phyloP scores from a whole-genome alignment of 1,140 invertebrate genomes.

The Meloidogyne floridensis region DNA sequence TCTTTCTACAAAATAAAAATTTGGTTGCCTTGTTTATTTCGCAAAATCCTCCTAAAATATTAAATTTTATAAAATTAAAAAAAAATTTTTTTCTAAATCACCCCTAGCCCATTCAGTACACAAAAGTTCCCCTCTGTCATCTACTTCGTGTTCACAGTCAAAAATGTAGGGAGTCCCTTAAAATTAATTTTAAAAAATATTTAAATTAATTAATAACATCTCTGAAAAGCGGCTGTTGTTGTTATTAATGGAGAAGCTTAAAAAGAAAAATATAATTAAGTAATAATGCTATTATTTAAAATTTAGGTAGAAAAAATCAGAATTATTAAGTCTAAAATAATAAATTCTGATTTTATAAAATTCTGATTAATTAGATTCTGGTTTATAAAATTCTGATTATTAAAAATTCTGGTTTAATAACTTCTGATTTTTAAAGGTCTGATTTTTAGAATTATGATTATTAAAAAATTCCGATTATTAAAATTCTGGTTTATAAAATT shows the following conservation, averaged over 20 bases:
- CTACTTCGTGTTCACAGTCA: slow-evolving; percentile 21
- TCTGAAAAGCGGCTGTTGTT: background rate
- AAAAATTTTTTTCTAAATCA: slow-evolving; percentile 9
- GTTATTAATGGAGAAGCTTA: background rate
- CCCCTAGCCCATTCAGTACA: slow-evolving; percentile 25
- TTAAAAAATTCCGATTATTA: too few relatives aligned
- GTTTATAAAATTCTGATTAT: too few relatives aligned
- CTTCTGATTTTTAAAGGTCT: too few relatives aligned
- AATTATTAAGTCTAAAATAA: too few relatives aligned
- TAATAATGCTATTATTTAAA: background rate
- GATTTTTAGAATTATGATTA: too few relatives aligned
- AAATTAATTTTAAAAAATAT: background rate
- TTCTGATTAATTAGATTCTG: too few relatives aligned
- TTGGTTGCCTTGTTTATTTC: slow-evolving; percentile 27
- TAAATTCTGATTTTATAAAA: too few relatives aligned
- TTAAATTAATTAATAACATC: background rate
- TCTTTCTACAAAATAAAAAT: slow-evolving; percentile 28
- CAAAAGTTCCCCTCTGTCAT: slow-evolving; percentile 25
- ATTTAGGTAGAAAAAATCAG: background rate
- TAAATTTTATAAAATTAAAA: background rate
- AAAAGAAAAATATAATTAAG: background rate
- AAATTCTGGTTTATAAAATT: background rate
- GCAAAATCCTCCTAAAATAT: slow-evolving; percentile 20
- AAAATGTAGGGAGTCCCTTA: slow-evolving; percentile 30
- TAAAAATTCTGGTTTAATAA: too few relatives aligned